A percentile compares a stretch with the other conserved stretches of the same genome.
Conservation (phyloP, 2,113 vertebrate genomes). For the Mesitornis unicolor region DNA sequence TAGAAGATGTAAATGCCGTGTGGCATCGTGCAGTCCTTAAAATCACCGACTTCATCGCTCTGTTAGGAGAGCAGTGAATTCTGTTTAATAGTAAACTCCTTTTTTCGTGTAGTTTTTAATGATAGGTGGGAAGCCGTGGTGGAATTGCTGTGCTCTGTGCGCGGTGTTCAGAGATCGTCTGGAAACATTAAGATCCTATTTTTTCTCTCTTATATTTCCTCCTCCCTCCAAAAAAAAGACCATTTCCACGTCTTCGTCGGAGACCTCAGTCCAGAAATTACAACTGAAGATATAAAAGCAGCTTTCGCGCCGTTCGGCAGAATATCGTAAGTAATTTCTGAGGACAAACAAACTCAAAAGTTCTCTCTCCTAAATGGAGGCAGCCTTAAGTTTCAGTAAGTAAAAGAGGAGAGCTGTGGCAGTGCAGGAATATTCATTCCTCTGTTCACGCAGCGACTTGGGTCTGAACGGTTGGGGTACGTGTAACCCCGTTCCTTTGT, state of each 20-base stretch:
- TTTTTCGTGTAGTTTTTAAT: background rate
- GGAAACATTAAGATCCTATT: slow-evolving; percentile 26
- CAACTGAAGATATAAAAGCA: slow-evolving; percentile 97
- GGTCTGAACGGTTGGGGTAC: background rate
- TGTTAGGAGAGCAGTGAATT: background rate
- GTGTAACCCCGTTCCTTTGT: background rate
- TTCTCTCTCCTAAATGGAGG: background rate
- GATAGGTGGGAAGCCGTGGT: background rate
- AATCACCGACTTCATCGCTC: background rate
- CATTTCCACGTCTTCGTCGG: slow-evolving; percentile 99
- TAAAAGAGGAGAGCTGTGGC: background rate
- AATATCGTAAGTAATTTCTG: slow-evolving; percentile 90
- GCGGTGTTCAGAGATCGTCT: background rate
- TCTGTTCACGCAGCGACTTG: background rate
- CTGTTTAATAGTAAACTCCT: background rate
- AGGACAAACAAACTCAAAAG: background rate
- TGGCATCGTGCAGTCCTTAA: background rate
- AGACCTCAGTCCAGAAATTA: slow-evolving; percentile 98
- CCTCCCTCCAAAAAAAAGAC: slow-evolving; percentile 81
- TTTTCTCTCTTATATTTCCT: slow-evolving; percentile 45
- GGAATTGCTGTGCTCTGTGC: background rate
- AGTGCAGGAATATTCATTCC: background rate
- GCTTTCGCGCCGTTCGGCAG: slow-evolving; percentile 97
- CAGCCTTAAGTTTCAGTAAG: background rate
- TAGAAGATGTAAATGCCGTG: background rate